Base-by-base conservation (phyloP, 2,113 vertebrate species). In the Oxyura jamaicensis region DNA sequence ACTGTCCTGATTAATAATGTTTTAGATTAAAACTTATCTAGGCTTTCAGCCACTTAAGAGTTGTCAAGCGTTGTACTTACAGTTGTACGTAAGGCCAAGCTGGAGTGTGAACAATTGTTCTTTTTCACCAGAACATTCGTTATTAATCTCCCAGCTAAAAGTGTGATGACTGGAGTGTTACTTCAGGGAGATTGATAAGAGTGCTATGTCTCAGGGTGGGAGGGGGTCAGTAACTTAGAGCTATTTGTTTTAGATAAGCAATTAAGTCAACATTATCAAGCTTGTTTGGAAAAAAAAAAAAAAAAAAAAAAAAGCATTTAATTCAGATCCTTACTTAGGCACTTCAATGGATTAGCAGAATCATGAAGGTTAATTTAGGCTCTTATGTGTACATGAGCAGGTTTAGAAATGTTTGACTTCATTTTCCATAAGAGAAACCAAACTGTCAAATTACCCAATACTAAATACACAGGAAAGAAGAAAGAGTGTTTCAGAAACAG, bases 201-300 rank as follows among this genome's bases (percentile, higher is more conserved):
- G 4, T 36, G 46, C 75, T 83, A 3, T 74, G 79, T 50, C 66
- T 82, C 83, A 19, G 86, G n/a, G 26, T 50, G 10, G 18, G 39
- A 39, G 9, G 15, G 39, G 46, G 9, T 74, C 73, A 75, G 31
- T 81, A 58, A 88, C 92, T 92, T 33, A 66, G 36, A 86, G 28
- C 26, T 94, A 71, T 90, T 81, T 92, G 67, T 50, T 93, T 93
- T 85, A 93, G 66, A 93, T 94, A 92, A 92, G 69, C 48, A 84
- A 84, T 91, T 87, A 95, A 48, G 31, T 10, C 46, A 80, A 59
- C 0, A 0, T 85, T 89, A 62, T 92, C 73, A 66, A 84, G 18
- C 19, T 53, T 83, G 4, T n/a, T 17, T 66, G 15, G 22, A 59
- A 71, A 48, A 36, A 46, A 72, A 46, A 19, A 72, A 41, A 36